Conservation (phyloP, 1,140 invertebrate genomes). For the Pararge aegeria region DNA sequence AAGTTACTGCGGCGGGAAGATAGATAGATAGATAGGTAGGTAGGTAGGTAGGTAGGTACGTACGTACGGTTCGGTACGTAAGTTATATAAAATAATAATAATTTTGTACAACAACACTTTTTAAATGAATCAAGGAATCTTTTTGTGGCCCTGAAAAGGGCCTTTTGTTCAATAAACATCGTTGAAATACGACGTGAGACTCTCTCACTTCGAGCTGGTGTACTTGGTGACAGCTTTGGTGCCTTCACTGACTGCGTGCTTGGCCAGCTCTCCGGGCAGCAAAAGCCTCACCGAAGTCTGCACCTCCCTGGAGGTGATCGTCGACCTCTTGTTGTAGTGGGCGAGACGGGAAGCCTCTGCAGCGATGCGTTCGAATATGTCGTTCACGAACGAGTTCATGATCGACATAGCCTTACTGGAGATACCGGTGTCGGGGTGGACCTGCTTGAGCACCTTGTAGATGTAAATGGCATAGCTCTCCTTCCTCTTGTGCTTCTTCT, state of each 20-base stretch:
- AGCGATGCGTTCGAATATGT: conserved; percentile 84
- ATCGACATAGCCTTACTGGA: conserved; percentile 82
- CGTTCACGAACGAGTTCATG: conserved; percentile 84
- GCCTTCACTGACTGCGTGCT: conserved; percentile 17
- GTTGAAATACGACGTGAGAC: not conserved
- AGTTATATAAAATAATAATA: too few species aligned
- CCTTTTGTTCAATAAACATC: not conserved
- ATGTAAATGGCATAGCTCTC: conserved; percentile 36
- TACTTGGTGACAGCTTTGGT: conserved; percentile 41
- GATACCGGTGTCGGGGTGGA: conserved; percentile 81
- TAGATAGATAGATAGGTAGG: too few species aligned
- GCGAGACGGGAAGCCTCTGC: conserved; percentile 85
- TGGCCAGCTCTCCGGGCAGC: conserved; percentile 6
- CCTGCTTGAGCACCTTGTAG: not conserved
- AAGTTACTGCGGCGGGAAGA: too few species aligned
- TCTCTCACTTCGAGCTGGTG: conserved; percentile 32
- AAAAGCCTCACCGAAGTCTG: conserved; percentile 79
- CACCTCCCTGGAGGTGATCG: conserved; percentile 80
- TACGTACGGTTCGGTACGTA: not conserved
- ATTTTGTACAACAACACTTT: too few species aligned
- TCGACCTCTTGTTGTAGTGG: conserved; percentile 86
- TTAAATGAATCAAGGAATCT: not conserved
- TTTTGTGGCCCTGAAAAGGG: not conserved
- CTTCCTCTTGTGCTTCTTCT: conserved; percentile 20
- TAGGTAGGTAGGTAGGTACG: too few species aligned